Evolutionary conservation across 2,888 invertebrate genomes (phyloP), one percentile per base, ranked within the genome.

Genomic region (Melangyna quadrimaculata): DNA sequence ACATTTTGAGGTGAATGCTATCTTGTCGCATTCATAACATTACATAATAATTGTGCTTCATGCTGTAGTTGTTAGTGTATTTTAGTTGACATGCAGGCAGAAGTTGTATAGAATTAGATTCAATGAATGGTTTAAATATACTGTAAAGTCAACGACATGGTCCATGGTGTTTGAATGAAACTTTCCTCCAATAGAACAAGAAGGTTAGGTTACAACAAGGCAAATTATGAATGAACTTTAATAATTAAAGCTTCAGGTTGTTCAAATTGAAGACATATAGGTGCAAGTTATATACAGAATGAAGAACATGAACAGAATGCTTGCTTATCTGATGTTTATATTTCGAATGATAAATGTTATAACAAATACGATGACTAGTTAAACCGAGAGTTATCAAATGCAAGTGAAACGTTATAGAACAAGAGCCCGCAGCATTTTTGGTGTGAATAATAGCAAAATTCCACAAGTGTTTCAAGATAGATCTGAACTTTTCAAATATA

Each of bases 201-300:
- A 17, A 37, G 61, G 24, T n/a, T 35, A 27, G 29, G 35, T n/a
- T n/a, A n/a, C n/a, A n/a, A 55, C 61, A 37, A 48, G 40, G 32
- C 37, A 72, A 72, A 67, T 75, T 80, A 84, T 84, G 80, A 84
- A 84, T 84, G 83, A 79, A 71, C 65, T 59, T 51, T 14, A 55
- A 55, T 10, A 29, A 1, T 1, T 51, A 24, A 9, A 3, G 55
- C 74, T 63, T 27, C 8, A n/a, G 6, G 27, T 78, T 63, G 55
- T 74, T 70, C 35, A 29, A 29, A 61, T 73, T 57, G 3, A 2
- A 7, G 57, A 57, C 55, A 43, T 2, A 19, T 53, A 14, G 45
- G 8, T 8, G 17, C n/a, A n/a, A n/a, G n/a, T n/a, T n/a, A n/a
- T n/a, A n/a, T n/a, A n/a, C n/a, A n/a, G n/a, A n/a, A n/a, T n/a